Evolutionary conservation across 2,888 invertebrate genomes (phyloP), one percentile per base, ranked within the genome.

Genomic region (Adelognathus sp.): DNA sequence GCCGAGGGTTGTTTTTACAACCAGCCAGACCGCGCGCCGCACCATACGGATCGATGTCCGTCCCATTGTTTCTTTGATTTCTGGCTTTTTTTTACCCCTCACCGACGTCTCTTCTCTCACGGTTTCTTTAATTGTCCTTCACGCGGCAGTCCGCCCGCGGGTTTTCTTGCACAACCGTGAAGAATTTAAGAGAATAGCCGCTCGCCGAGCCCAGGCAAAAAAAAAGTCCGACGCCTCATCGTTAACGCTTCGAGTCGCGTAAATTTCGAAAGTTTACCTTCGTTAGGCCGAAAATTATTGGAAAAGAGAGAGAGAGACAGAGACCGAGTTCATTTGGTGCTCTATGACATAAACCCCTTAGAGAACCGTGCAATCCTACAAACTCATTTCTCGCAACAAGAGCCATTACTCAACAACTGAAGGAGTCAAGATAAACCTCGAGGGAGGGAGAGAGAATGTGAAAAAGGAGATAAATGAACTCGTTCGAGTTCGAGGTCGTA

Each of bases 21-120:
- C 63, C 27, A 27, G 46, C 18, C 29, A 63, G 56, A 64, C 66
- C 77, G 56, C 60, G 56, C 60, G 14, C 18, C 18, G 61, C 41
- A 31, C 44, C 31, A 70, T 39, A 18, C 73, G 64, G 69, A 73
- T 73, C 73, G 24, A 64, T 73, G 73, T 69, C 69, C 58, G 9
- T 31, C 27, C 63, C 46, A 73, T 78, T 78, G 73, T 78, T 78
- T 78, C 78, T 63, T 41, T 46, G 58, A 63, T 73, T 73, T 58
- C 39, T 18, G 56, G 31, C n/a, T 76, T 71, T 76, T 60, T 33
- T 50, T 36, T 16, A n/a, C 5, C 41, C 7, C 3, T 16, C 56
- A 9, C 41, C 63, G 31, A 11, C 36, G 50, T 39, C 9, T 50
- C 14, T 64, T 58, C 50, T 54, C 50, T 58, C 56, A n/a, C n/a